phyloP scores from a whole-genome alignment of 2,113 vertebrate species.

The Chaetodon trifascialis region DNA sequence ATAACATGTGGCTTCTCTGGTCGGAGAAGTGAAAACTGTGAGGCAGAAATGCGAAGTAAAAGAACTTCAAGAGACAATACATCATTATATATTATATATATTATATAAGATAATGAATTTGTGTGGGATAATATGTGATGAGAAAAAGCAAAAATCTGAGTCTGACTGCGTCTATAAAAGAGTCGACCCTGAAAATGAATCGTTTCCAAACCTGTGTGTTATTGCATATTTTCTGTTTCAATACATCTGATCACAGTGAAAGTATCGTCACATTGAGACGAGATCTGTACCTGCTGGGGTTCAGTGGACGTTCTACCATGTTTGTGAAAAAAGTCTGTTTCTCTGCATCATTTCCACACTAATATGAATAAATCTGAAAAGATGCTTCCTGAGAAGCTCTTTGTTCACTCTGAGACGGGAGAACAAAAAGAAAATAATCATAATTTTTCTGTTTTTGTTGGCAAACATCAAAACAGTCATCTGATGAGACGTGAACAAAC shows the following conservation, averaged over 20 bases:
- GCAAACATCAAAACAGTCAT: background rate
- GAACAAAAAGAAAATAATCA: no score
- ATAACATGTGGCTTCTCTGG: background rate
- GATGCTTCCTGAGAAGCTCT: background rate
- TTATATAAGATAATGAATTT: background rate
- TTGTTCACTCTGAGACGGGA: no score
- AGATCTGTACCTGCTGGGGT: background rate
- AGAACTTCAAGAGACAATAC: no score
- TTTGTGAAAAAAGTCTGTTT: background rate
- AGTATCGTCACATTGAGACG: no score
- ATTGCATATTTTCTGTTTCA: background rate
- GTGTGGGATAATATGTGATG: background rate
- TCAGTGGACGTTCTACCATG: background rate
- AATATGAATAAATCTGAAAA: background rate
- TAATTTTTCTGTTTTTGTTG: no score
- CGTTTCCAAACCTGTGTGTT: background rate
- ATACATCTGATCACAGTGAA: background rate
- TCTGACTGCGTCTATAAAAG: background rate
- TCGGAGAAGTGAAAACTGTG: background rate
- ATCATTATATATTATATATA: no score
- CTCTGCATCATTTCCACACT: background rate
- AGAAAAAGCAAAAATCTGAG: background rate
- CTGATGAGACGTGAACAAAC: background rate
- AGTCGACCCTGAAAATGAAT: background rate
- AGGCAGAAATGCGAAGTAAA: background rate